These are phyloP conservation scores for Eurystomus gularis DNA, from an alignment of 2,113 vertebrate species.

Conservation along the genomic window DNA sequence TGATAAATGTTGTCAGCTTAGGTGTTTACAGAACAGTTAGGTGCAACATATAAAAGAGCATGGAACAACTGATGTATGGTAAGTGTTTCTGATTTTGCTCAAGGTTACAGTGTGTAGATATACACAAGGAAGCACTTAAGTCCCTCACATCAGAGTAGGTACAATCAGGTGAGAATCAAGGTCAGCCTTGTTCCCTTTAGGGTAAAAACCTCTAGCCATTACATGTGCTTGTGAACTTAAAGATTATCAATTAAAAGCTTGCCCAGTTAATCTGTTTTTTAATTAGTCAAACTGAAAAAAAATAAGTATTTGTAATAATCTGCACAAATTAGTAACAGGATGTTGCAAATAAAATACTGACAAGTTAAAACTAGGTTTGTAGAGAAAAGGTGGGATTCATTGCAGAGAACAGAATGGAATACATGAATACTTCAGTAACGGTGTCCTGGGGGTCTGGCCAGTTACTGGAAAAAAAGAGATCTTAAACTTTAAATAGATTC, in stretches of 20 bases:
- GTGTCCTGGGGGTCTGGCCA: neutral
- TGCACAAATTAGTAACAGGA: neutral
- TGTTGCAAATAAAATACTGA: neutral
- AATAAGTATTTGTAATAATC: neutral
- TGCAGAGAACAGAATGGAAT: neutral
- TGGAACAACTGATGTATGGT: neutral
- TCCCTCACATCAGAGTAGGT: neutral
- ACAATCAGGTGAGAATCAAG: neutral
- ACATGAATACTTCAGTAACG: neutral
- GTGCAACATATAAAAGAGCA: neutral
- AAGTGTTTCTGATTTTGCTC: neutral
- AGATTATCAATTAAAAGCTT: neutral
- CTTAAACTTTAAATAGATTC: neutral
- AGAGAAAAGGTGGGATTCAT: neutral
- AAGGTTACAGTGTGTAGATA: neutral
- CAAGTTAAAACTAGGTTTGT: neutral
- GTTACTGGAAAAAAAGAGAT: neutral
- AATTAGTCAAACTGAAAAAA: neutral
- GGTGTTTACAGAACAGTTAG: neutral
- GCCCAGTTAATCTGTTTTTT: neutral
- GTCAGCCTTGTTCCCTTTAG: neutral
- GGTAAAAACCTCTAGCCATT: neutral
- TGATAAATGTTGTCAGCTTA: neutral
- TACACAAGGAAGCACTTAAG: neutral
- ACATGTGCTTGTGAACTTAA: neutral